Evolutionary conservation across 1,140 invertebrate genomes (phyloP), one percentile per base, ranked within the genome.

Genomic region (Pseudomyrmex sp.): DNA sequence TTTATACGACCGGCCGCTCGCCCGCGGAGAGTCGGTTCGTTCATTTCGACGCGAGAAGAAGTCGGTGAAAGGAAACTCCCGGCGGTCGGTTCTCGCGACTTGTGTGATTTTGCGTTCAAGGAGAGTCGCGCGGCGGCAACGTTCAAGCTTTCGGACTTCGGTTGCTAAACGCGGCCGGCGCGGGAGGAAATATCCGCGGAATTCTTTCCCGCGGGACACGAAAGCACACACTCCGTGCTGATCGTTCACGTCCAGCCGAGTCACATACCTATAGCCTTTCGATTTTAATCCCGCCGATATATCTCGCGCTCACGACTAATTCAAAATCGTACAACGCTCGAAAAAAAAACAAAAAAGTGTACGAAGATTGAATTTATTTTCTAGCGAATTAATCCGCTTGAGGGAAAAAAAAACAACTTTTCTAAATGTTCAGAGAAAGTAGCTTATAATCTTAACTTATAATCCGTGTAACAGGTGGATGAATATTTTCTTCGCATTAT

Each of bases 101-200:
- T 50, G 76, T 65, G 74, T 82, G 85, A 89, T 92, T 92, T 92
- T 92, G 91, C 91, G 92, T 93, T 92, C 92, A 93, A 93, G 93
- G 93, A 92, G 91, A 93, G 82, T 88, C 77, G 83, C 62, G 79
- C 77, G 69, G 74, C 48, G 54, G 48, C 10, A 59, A 48, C 72
- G 85, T 26, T 82, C 70, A 90, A 92, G 89, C 91, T 92, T 91
- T 90, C 87, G 83, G 84, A 88, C 85, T 91, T 87, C 83, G 35
- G 74, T 74, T 82, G 76, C 26, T 23, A 58, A 23, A 63, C 13
- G n/a, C 13, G n/a, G 20, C 52, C 63, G 56, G 46, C 10, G 58
- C 10, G 12, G 13, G 35, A 18, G 10, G 23, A 48, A 72, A 35
- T 52, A 48, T 80, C 44, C 76, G 48, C 61, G 70, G 79, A 82